Base-by-base conservation (phyloP, 2,888 invertebrate species). In the Apodemia zela region DNA sequence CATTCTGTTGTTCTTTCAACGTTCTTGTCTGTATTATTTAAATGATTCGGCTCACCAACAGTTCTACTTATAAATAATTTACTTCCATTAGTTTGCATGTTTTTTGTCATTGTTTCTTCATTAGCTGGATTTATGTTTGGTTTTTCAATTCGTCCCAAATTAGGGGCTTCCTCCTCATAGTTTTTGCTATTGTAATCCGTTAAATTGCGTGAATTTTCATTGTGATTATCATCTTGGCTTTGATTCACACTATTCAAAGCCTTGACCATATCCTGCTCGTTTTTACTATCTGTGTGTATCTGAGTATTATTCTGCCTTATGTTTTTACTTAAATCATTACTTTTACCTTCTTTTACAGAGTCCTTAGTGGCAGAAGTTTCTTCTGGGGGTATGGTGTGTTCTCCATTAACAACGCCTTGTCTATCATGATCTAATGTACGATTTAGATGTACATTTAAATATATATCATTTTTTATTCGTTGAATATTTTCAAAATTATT, bases 141-240 rank as follows among this genome's bases (percentile, higher is more conserved):
- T 57, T 57, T 57, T 57, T 57, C 54, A 15, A 57, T 57, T 57
- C 7, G 29, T 57, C 15, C 25, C 54, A 29, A 57, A 57, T 57
- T 57, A 29, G 54, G 8, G 29, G 54, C n/a, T 57, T 57, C 54
- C 54, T 57, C 25, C n/a, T 57, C 7, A 57, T 29, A 1, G 59
- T 21, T 59, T 59, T 59, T 59, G 59, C 33, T 57, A n/a, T 15
- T 57, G 54, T 57, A 57, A 57, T 54, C 54, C 54, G 25, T 54
- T 54, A 25, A 54, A 57, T 57, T 57, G 25, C 15, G 54, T 15
- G 54, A 25, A 25, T 25, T 29, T 21, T 57, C 54, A 57, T 29
- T 15, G 15, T 25, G 54, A 57, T 57, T n/a, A 57, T 15, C 29
- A 57, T 57, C 15, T 57, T 54, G 54, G 54, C 54, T 54, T 54